Percentiles rank a stretch among this genome's conserved stretches.
Evolutionary conservation across 1,140 invertebrate genomes (phyloP).

Genomic region (Reticulitermes speratus): DNA sequence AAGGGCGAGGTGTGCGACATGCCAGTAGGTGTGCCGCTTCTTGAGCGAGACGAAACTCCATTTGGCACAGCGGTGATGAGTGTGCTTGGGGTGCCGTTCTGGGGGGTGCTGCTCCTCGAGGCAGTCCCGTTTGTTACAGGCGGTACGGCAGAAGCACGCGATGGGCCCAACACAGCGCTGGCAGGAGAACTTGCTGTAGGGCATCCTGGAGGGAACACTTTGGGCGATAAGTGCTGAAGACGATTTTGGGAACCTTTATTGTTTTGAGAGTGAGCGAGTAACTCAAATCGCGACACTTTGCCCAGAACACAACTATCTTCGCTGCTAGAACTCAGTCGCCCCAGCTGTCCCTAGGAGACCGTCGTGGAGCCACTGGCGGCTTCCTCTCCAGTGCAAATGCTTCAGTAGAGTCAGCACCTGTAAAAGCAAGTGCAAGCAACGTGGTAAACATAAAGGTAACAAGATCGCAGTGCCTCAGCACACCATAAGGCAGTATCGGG

Average conservation of each 20-base stretch:
- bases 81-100: neutral
- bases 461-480: too few relatives aligned
- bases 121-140: neutral
- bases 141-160: neutral
- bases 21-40: neutral
- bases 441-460: too few relatives aligned
- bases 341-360: conserved; percentile 45
- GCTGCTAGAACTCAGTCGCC: conserved; percentile 35
- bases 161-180: conserved; percentile 66
- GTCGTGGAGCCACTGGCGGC: conserved; percentile 53
- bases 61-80: neutral
- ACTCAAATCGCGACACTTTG: neutral
- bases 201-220: conserved; percentile 74
- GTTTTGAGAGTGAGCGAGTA: neutral
- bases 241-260: neutral
- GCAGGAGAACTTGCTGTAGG: conserved; percentile 75
- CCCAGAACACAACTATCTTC: conserved; percentile 22
- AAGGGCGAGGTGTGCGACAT: neutral
- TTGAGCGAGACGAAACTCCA: neutral
- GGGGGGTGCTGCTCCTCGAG: neutral
- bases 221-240: conserved; percentile 57
- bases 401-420: conserved; percentile 36
- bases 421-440: too few relatives aligned
- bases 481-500: too few relatives aligned
- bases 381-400: conserved; percentile 48